Evolutionary conservation across 2,113 vertebrate species (phyloP).

Genomic region (Leucopsar rothschildi): DNA sequence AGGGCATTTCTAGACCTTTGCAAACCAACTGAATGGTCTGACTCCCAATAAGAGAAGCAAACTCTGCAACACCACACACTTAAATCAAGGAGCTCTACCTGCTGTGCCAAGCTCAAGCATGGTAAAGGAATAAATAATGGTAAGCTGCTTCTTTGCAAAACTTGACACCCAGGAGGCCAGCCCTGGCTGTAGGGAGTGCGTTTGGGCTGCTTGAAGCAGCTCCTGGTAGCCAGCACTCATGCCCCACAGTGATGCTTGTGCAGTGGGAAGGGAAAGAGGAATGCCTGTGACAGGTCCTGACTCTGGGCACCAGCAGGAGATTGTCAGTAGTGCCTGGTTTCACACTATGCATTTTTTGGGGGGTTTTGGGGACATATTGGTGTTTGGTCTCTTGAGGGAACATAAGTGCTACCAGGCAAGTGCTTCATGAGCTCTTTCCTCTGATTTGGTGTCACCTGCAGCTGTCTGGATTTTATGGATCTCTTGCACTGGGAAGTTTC

Average conservation of each 20-base stretch:
- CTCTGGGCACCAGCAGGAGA: rapidly evolving
- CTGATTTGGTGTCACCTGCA: background rate
- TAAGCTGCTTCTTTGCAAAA: background rate
- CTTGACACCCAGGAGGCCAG: background rate
- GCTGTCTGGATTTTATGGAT: background rate
- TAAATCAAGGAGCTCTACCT: rapidly evolving
- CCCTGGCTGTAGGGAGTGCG: rapidly evolving
- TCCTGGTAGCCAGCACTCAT: background rate
- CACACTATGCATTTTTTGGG: rapidly evolving
- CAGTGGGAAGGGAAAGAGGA: background rate
- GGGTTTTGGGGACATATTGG: background rate
- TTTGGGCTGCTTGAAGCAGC: background rate
- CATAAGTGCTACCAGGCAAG: background rate
- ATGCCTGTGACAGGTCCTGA: background rate
- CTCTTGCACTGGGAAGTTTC: background rate
- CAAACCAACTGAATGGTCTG: background rate
- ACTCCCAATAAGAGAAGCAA: background rate
- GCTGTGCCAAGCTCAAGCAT: background rate
- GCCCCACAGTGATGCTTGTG: rapidly evolving
- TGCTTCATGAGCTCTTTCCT: background rate
- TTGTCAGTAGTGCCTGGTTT: background rate
- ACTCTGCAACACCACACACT: background rate
- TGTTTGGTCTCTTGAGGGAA: background rate
- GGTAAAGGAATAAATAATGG: background rate
- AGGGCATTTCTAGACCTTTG: background rate